Base-by-base conservation (phyloP, 2,888 invertebrate species). In the Perdita meconis region DNA sequence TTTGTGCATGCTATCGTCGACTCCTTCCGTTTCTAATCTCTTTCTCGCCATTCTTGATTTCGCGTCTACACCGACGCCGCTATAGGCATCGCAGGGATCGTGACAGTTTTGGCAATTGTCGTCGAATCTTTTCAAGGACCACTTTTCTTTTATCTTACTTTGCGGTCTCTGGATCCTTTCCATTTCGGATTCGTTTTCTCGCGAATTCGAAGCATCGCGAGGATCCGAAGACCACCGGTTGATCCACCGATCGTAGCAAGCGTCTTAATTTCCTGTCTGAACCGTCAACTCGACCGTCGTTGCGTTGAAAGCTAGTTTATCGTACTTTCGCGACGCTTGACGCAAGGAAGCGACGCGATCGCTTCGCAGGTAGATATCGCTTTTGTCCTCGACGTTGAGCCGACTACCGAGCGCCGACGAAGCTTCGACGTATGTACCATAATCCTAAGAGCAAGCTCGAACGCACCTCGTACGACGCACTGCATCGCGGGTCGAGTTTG, bases 391-490 rank as follows among this genome's bases (percentile, higher is more conserved):
- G 50, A 16, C 10, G 47, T 57, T 30, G 3, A 42, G 50, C 73
- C 53, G 51, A 57, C 69, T 59, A 73, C 56, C 38, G 40, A 61
- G 30, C 53, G 72, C 67, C 40, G 40, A 56, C 44, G 67, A 73
- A 68, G 68, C 63, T 74, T 74, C 63, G 42, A 74, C 40, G 73
- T 69, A 69, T 63, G 73, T 74, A 74, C 44, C 63, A 51, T 51
- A 64, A n/a, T 22, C 30, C 61, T 42, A 55, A 1, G 22, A 59
- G 56, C 63, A 44, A 56, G 5, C 24, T 74, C 40, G 12, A 63
- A 63, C 36, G 73, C 69, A 63, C 57, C 50, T 34, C 55, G 61
- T 3, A 36, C 60, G 22, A 63, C 24, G 56, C 73, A 74, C 73
- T 30, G 69, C 68, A 44, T 69, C 67, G 47, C 42, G 56, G 55